Evolutionary conservation across 2,888 invertebrate species (phyloP).

Genomic region (Metellina segmentata): DNA sequence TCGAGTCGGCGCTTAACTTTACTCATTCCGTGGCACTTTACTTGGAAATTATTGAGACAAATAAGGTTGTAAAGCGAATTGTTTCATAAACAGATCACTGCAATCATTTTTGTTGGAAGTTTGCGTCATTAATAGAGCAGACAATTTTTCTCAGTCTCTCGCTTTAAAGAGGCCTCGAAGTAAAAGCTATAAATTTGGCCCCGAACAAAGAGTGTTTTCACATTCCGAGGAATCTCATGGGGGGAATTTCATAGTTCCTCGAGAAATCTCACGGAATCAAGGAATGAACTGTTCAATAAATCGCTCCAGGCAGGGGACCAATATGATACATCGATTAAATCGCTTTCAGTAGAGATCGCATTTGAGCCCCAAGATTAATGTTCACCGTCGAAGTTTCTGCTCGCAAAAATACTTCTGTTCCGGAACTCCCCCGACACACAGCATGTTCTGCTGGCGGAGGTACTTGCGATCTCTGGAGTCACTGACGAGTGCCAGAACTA

Average conservation of each 20-base stretch:
- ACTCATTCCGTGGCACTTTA: too few relatives aligned
- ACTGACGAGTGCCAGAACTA: constrained; percentile 54
- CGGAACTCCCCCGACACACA: constrained; percentile 43
- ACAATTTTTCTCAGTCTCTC: constrained; percentile 40
- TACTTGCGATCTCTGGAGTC: constrained; percentile 57
- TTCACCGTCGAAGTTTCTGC: constrained; percentile 43
- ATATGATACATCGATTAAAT: constrained; percentile 74
- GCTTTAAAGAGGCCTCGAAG: constrained; percentile 21
- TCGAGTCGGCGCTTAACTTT: too few relatives aligned
- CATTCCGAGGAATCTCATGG: constrained; percentile 37
- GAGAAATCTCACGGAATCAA: constrained; percentile 70
- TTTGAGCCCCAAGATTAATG: constrained; percentile 70
- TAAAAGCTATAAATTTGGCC: constrained; percentile 35
- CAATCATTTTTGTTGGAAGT: constrained; percentile 43
- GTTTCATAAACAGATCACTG: constrained; percentile 13
- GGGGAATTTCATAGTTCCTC: constrained; percentile 65
- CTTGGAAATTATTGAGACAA: constrained; percentile 37
- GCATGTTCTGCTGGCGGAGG: constrained; percentile 25
- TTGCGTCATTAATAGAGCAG: constrained; percentile 29
- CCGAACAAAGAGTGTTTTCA: constrained; percentile 57
- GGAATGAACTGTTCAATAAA: constrained; percentile 73
- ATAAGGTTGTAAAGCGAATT: constrained; percentile 24
- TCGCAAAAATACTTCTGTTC: constrained; percentile 69
- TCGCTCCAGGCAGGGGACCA: constrained; percentile 67
- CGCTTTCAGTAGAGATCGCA: constrained; percentile 69